Base-by-base conservation (phyloP, 2,888 invertebrate species). In the Augochlorella aurata region DNA sequence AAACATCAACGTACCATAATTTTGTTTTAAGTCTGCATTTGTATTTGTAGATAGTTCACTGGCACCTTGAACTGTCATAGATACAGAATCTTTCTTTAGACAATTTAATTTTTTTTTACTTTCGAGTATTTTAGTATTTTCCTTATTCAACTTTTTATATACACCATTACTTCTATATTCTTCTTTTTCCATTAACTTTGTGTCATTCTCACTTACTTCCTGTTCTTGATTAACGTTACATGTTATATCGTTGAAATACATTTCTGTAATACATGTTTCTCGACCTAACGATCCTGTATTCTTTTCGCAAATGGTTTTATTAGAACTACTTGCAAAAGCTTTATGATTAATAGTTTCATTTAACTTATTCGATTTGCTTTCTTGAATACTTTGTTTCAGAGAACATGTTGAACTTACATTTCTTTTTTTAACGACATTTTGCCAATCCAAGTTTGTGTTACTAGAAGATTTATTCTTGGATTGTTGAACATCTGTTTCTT, bases 391-490 rank as follows among this genome's bases (percentile, higher is more conserved):
- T 0, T 38, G 3, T 1, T n/a, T 9, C 9, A 8, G 4, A 12
- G 44, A 49, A 29, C 9, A 21, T 18, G 38, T 18, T 1, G 1
- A 5, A 0, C 9, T 44, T 58, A 10, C 58, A 1, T 18, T 71
- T 24, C 45, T 74, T 12, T 45, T 77, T 16, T 77, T 71, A 74
- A 65, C 16, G 4, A 77, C 21, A 9, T 67, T 10, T 63, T 70
- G 73, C 72, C 82, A 78, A 16, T 58, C 65, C 29, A 66, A 9
- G 14, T 73, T 75, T 47, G 21, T 9, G 45, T 14, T 44, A 47
- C 52, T 16, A 0, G 10, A 14, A 5, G 24, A 29, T 47, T 0
- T 47, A 1, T 21, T 50, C 18, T 69, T 50, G 0, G 16, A 18
- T 45, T 63, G 47, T 44, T 69, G 7, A 29, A 0, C n/a, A 5